A percentile compares a stretch with the other conserved stretches of the same genome.
Conservation (phyloP, 2,113 vertebrate genomes). For the Bothrops jararaca region DNA sequence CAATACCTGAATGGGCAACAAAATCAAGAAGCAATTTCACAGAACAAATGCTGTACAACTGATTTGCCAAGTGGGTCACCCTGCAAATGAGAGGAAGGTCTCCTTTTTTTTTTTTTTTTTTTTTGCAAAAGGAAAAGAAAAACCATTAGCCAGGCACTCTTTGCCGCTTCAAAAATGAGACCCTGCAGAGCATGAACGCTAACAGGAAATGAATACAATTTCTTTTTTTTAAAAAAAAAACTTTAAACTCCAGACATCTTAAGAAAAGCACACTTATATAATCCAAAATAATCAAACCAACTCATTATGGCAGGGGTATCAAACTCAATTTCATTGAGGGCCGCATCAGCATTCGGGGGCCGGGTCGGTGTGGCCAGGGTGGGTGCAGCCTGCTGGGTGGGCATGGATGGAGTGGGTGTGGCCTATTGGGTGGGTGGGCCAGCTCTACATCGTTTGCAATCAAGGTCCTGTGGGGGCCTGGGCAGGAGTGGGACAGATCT, state of each 20-base stretch:
- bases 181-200: not conserved
- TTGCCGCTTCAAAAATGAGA: not conserved
- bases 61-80: not conserved
- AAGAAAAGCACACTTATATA: not conserved
- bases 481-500: too few species aligned
- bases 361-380: too few species aligned
- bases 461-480: too few species aligned
- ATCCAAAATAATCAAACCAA: not conserved
- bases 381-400: too few species aligned
- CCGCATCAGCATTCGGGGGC: too few species aligned
- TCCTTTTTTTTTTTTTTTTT: not conserved
- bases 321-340: too few species aligned
- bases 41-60: not conserved
- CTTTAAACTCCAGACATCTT: not conserved
- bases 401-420: too few species aligned
- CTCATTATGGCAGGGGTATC: not conserved
- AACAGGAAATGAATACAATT: fast-evolving
- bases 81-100: not conserved
- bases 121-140: not conserved
- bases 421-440: too few species aligned
- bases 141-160: not conserved
- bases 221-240: not conserved
- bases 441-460: too few species aligned
- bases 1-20: conserved; percentile 2
- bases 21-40: conserved; percentile 4